phyloP scores from a whole-genome alignment of 2,797 vertebrate species.

The Neopelma chrysocephalum region DNA sequence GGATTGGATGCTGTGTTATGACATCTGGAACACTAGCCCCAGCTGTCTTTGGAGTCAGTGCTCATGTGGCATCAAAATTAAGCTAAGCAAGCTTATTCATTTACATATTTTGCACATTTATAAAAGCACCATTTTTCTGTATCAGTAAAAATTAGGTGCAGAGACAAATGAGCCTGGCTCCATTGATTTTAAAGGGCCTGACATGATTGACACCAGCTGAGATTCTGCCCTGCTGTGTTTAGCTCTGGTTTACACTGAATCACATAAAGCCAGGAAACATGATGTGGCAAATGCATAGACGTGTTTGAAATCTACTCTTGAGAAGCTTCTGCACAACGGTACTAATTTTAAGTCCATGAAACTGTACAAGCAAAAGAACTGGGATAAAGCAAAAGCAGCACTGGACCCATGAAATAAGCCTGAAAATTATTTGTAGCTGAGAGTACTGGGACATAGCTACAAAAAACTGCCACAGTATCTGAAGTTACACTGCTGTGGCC shows the following conservation, averaged over 20 bases:
- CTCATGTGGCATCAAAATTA: conserved; percentile 7
- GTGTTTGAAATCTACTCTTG: not conserved
- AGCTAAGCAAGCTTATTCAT: not conserved
- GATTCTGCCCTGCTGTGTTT: not conserved
- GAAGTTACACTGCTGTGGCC: not conserved
- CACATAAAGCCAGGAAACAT: not conserved
- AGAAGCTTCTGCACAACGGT: not conserved
- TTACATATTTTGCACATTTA: conserved; percentile 37
- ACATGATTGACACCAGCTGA: not conserved
- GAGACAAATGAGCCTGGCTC: not conserved
- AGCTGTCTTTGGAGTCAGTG: conserved; percentile 9
- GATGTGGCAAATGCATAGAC: not conserved
- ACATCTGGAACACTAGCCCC: not conserved
- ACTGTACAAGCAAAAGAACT: not conserved
- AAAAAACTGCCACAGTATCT: not conserved
- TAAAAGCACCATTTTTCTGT: not conserved
- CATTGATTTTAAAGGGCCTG: not conserved
- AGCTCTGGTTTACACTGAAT: not conserved
- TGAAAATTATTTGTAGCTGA: not conserved
- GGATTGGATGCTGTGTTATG: not conserved
- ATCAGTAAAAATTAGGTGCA: not conserved
- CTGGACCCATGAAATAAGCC: not conserved
- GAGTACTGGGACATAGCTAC: accelerated
- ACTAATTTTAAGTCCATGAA: not conserved
- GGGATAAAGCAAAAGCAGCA: not conserved